A percentile compares a stretch with the other conserved stretches of the same genome.
Conservation (phyloP, 2,113 vertebrate genomes). For the Pao palembangensis region DNA sequence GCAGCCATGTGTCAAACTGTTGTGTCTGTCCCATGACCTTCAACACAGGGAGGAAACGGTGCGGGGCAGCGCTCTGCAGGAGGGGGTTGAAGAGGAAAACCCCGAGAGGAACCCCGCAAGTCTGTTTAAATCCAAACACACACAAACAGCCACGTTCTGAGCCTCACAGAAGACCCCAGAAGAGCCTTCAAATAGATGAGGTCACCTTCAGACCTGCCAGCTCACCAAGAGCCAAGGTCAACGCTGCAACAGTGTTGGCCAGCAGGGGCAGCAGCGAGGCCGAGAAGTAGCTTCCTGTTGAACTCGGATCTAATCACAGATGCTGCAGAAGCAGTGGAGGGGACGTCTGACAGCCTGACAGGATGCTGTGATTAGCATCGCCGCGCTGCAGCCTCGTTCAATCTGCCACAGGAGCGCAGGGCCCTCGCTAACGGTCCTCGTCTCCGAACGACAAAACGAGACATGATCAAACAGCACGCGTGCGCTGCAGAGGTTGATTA, state of each 20-base stretch:
- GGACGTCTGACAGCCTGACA: too few relatives aligned
- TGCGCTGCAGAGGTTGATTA: slow-evolving; percentile 24
- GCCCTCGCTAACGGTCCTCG: too few relatives aligned
- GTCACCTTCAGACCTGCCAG: slow-evolving; percentile 47
- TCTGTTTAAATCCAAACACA: background rate
- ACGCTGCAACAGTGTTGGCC: slow-evolving; percentile 23
- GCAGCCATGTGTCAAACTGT: slow-evolving; percentile 25
- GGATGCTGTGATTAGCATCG: background rate
- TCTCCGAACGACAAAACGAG: background rate
- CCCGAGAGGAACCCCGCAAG: background rate
- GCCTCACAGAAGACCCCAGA: too few relatives aligned
- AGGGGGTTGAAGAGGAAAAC: slow-evolving; percentile 18
- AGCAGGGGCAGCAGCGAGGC: slow-evolving; percentile 10
- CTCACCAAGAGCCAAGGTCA: slow-evolving; percentile 53
- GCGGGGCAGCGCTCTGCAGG: slow-evolving; percentile 41
- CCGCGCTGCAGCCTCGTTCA: too few relatives aligned
- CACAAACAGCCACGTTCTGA: slow-evolving; percentile 1
- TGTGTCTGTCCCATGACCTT: slow-evolving; percentile 50
- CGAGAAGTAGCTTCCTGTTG: slow-evolving; percentile 2
- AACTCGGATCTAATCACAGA: background rate
- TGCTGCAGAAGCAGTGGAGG: slow-evolving; percentile 12
- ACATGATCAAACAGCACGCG: slow-evolving; percentile 1
- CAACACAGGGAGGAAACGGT: slow-evolving; percentile 21
- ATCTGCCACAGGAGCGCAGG: background rate
- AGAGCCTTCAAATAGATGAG: slow-evolving; percentile 66